A percentile compares a stretch with the other conserved stretches of the same genome.
Conservation (phyloP, 2,797 vertebrate genomes). For the Scleropages formosus region DNA sequence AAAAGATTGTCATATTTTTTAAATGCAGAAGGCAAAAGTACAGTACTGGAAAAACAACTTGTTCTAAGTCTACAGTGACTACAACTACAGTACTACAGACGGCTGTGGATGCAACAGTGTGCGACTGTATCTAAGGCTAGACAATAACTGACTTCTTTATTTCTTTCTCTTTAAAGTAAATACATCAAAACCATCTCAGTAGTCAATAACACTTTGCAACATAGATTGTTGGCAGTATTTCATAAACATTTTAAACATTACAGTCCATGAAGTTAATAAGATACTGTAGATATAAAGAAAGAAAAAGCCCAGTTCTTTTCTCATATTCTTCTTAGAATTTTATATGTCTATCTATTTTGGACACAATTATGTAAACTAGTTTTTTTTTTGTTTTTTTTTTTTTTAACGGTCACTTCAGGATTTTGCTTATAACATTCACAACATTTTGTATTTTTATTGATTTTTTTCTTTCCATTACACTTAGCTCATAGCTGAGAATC, state of each 20-base stretch:
- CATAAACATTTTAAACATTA: conserved; percentile 70
- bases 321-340: conserved; percentile 42
- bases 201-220: conserved; percentile 81
- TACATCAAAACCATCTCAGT: conserved; percentile 79
- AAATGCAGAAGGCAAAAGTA: conserved; percentile 77
- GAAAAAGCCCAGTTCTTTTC: conserved; percentile 48
- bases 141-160: conserved; percentile 59
- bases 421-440: conserved; percentile 50
- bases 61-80: conserved; percentile 71
- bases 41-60: conserved; percentile 75
- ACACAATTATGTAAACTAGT: conserved; percentile 54
- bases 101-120: conserved; percentile 75
- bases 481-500: conserved; percentile 44
- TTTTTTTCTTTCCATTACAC: conserved; percentile 58
- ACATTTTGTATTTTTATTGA: conserved; percentile 47
- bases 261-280: conserved; percentile 62
- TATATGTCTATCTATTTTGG: conserved; percentile 47
- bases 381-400: conserved; percentile 36
- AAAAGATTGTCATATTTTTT: conserved; percentile 81
- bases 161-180: conserved; percentile 66
- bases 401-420: conserved; percentile 55
- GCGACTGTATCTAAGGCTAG: conserved; percentile 78
- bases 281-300: conserved; percentile 55
- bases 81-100: conserved; percentile 59
- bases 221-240: conserved; percentile 78